Conservation (phyloP, 2,888 invertebrate species). For the Dioctria linearis region DNA sequence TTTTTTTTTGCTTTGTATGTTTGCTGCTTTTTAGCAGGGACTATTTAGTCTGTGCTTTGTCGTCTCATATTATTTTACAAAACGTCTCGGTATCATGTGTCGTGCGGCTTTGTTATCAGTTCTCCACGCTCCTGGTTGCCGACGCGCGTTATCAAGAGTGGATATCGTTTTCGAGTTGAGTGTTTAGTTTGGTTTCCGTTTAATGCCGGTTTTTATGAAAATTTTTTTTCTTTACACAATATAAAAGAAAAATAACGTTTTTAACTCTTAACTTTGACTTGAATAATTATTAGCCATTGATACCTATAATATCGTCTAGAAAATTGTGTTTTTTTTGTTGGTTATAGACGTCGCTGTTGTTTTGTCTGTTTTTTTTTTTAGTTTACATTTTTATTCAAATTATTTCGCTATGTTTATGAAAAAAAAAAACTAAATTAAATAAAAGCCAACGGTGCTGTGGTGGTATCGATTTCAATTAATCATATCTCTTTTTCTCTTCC, state of each 20-base stretch:
- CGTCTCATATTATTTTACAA: not conserved
- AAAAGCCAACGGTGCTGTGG: too few relatives aligned
- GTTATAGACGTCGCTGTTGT: too few relatives aligned
- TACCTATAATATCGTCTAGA: not conserved
- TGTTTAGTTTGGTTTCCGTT: slow-evolving; percentile 19
- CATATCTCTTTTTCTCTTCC: not conserved
- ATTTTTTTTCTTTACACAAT: slow-evolving; percentile 25
- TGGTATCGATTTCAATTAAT: too few relatives aligned
- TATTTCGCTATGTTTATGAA: not conserved
- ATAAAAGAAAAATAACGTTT: not conserved
- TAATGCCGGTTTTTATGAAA: slow-evolving; percentile 42
- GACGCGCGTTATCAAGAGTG: not conserved
- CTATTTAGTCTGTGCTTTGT: slow-evolving; percentile 12
- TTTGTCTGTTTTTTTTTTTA: too few relatives aligned
- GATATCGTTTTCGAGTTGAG: slow-evolving; percentile 26
- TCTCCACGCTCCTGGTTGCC: not conserved
- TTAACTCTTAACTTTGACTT: slow-evolving; percentile 26
- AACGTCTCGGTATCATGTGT: not conserved
- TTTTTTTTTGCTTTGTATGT: slow-evolving; percentile 2
- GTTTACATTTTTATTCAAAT: slow-evolving; percentile 2
- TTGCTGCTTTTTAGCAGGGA: not conserved
- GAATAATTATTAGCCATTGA: slow-evolving; percentile 8
- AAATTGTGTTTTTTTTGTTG: not conserved
- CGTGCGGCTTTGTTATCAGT: not conserved
- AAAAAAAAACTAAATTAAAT: not conserved